Percentiles rank a stretch among this genome's conserved stretches.
Conservation (phyloP, 2,797 vertebrate genomes). For the Selene dorsalis region DNA sequence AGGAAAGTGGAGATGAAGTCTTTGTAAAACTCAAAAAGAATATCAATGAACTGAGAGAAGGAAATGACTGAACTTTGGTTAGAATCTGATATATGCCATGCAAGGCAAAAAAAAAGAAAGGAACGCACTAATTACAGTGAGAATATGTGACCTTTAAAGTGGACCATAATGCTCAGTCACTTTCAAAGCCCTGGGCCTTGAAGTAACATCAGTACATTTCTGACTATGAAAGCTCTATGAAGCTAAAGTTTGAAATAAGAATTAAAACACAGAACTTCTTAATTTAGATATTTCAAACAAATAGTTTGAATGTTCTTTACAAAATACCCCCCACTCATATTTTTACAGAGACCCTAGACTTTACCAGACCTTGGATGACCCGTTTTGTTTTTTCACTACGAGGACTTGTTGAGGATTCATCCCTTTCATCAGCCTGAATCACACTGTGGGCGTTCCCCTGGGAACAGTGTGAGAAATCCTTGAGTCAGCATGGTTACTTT, state of each 20-base stretch:
- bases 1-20: constrained; percentile 36
- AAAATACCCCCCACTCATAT: background rate
- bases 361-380: constrained; percentile 5
- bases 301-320: background rate
- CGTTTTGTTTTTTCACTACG: background rate
- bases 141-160: constrained; percentile 15
- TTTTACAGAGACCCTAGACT: background rate
- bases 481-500: constrained; percentile 47
- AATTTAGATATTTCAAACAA: background rate
- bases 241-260: background rate
- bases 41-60: constrained; percentile 19
- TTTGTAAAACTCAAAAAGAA: constrained; percentile 24
- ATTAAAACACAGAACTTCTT: background rate
- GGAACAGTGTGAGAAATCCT: constrained; percentile 24
- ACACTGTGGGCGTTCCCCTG: background rate
- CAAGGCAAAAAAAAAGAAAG: constrained; percentile 1
- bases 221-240: background rate
- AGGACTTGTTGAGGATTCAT: constrained; percentile 14
- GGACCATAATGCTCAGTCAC: constrained; percentile 7
- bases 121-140: constrained; percentile 22
- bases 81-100: constrained; percentile 21
- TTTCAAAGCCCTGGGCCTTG: constrained; percentile 1
- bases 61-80: constrained; percentile 19
- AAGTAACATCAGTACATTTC: background rate
- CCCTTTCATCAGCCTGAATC: constrained; percentile 18